A percentile compares a stretch with the other conserved stretches of the same genome.
phyloP scores from a whole-genome alignment of 2,888 invertebrate genomes.

The Mesodorylaimus sp. region DNA sequence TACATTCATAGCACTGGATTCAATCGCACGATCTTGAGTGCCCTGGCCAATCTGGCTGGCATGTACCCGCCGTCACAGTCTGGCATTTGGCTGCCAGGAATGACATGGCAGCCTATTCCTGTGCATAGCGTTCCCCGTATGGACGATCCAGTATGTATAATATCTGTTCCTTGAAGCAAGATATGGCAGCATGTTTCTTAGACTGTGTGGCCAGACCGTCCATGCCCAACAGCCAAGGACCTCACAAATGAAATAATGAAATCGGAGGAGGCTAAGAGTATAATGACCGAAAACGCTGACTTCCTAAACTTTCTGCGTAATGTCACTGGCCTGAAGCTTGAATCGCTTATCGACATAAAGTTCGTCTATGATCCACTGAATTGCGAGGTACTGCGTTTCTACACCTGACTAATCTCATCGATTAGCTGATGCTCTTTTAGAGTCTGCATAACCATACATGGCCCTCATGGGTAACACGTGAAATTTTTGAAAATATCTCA shows the following conservation, averaged over 20 bases:
- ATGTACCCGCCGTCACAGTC: conserved; percentile 32
- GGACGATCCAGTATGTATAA: conserved; percentile 37
- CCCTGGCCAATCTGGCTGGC: conserved; percentile 34
- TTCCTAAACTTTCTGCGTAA: neutral
- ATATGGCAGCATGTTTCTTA: too few relatives aligned
- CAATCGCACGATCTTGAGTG: conserved; percentile 54
- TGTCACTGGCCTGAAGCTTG: neutral
- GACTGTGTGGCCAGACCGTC: neutral
- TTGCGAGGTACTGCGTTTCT: neutral
- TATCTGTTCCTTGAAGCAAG: too few relatives aligned
- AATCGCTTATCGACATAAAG: neutral
- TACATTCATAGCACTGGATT: conserved; percentile 57
- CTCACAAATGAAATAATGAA: neutral
- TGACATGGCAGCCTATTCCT: conserved; percentile 70
- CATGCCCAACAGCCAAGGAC: neutral
- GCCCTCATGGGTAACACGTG: too few relatives aligned
- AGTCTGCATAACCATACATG: too few relatives aligned
- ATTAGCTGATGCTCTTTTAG: too few relatives aligned
- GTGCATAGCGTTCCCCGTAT: conserved; percentile 53
- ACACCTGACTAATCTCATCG: too few relatives aligned
- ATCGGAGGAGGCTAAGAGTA: neutral
- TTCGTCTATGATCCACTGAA: neutral
- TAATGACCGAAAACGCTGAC: neutral
- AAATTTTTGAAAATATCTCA: too few relatives aligned
- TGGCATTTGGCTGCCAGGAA: conserved; percentile 27